phyloP scores from a whole-genome alignment of 2,113 vertebrate species.

The Apteryx owenii region DNA sequence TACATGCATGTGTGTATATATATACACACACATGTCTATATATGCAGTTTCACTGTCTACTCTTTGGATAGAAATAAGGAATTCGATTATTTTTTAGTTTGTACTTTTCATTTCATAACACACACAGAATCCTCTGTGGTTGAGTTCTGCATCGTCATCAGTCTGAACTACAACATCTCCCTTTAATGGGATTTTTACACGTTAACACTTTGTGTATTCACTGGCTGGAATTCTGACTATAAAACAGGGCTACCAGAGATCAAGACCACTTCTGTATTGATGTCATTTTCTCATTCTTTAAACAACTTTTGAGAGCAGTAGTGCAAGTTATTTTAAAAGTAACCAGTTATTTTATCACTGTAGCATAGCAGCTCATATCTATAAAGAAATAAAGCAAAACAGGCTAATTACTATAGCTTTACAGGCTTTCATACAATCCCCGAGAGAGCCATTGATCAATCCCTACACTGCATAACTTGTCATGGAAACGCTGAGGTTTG shows the following conservation, averaged over 20 bases:
- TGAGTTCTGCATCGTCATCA: background rate
- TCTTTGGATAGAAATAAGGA: background rate
- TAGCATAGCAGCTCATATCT: background rate
- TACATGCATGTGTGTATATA: background rate
- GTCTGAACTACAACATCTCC: background rate
- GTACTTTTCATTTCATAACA: background rate
- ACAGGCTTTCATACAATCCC: background rate
- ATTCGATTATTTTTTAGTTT: background rate
- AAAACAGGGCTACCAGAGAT: background rate
- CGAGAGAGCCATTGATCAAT: background rate
- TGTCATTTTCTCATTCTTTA: background rate
- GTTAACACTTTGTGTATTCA: background rate
- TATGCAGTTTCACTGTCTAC: background rate
- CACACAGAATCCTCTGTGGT: background rate
- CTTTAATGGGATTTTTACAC: background rate
- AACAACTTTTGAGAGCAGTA: background rate
- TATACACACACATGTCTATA: background rate
- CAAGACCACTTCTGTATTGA: background rate
- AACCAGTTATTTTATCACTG: background rate
- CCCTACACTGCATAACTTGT: background rate
- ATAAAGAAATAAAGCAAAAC: background rate
- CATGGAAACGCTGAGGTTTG: background rate
- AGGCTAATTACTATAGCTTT: background rate
- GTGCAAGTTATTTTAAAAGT: background rate
- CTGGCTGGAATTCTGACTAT: background rate